Evolutionary conservation across 1,140 invertebrate genomes (phyloP).

Genomic region (Aphidius gifuensis): DNA sequence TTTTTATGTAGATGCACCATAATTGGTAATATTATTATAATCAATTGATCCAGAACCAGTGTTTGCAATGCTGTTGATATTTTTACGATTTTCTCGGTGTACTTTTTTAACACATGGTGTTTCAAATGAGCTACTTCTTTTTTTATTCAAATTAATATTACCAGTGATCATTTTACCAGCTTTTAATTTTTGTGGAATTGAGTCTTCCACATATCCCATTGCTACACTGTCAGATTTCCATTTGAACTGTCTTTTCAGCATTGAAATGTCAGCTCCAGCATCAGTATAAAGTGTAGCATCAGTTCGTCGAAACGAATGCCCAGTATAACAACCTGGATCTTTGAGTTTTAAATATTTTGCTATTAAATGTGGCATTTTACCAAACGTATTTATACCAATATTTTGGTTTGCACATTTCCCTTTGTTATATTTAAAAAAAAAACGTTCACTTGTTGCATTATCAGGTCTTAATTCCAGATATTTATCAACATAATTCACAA

Average conservation of each 20-base stretch:
- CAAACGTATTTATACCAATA: slow-evolving; percentile 22
- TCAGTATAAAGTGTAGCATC: slow-evolving; percentile 28
- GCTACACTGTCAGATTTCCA: neutral
- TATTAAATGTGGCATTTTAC: slow-evolving; percentile 24
- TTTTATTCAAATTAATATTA: too few relatives aligned
- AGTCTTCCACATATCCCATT: neutral
- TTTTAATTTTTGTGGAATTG: neutral
- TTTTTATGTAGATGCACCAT: too few relatives aligned
- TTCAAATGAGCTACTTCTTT: too few relatives aligned
- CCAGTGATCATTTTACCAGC: too few relatives aligned
- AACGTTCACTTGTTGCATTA: neutral
- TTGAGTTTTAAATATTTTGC: slow-evolving; percentile 26
- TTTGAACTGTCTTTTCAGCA: neutral
- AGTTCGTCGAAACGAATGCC: slow-evolving; percentile 29
- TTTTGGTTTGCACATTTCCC: slow-evolving; percentile 16
- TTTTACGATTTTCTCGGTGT: too few relatives aligned
- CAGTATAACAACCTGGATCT: slow-evolving; percentile 26
- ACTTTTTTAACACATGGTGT: too few relatives aligned
- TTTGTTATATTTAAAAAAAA: slow-evolving; percentile 9
- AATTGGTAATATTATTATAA: too few relatives aligned
- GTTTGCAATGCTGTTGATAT: too few relatives aligned
- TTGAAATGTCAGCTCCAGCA: slow-evolving; percentile 30
- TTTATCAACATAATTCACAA: neutral
- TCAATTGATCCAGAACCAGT: too few relatives aligned
- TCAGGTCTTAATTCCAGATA: neutral